Evolutionary conservation across 2,888 invertebrate species (phyloP).

Genomic region (Calliopum simillimum): DNA sequence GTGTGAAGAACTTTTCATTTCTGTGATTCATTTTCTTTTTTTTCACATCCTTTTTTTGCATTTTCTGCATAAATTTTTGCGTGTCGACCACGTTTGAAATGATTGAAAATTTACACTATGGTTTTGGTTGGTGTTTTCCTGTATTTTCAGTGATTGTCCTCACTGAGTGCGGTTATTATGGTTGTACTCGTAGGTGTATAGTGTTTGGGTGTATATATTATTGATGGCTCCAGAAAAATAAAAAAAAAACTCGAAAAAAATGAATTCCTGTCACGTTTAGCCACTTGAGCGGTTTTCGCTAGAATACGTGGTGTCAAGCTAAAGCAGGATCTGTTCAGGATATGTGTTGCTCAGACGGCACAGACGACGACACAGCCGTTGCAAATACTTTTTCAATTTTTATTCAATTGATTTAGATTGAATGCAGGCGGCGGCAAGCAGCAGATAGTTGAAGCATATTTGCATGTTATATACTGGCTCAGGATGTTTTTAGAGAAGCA

Average conservation of each 20-base stretch:
- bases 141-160: background rate
- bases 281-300: conserved; percentile 26
- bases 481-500: background rate
- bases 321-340: background rate
- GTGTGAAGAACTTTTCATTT: background rate
- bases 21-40: background rate
- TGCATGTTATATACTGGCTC: background rate
- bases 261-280: conserved; percentile 27
- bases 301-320: conserved; percentile 2
- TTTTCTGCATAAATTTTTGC: conserved; percentile 12
- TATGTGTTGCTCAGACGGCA: background rate
- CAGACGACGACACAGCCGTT: background rate
- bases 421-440: conserved; percentile 7
- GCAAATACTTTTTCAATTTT: conserved; percentile 17
- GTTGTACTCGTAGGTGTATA: too few species aligned
- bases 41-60: background rate
- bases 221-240: too few species aligned
- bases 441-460: background rate
- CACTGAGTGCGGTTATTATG: too few species aligned
- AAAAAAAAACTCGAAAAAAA: too few species aligned
- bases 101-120: conserved; percentile 7
- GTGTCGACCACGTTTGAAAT: conserved; percentile 4
- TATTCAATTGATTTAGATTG: conserved; percentile 14
- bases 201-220: too few species aligned
- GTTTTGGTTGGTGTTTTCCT: background rate